A percentile compares a stretch with the other conserved stretches of the same genome.
These are phyloP conservation scores for Oopsacas minuta DNA, from an alignment of 37 sponge, comb jelly and placozoan species.

Conservation along the genomic window DNA sequence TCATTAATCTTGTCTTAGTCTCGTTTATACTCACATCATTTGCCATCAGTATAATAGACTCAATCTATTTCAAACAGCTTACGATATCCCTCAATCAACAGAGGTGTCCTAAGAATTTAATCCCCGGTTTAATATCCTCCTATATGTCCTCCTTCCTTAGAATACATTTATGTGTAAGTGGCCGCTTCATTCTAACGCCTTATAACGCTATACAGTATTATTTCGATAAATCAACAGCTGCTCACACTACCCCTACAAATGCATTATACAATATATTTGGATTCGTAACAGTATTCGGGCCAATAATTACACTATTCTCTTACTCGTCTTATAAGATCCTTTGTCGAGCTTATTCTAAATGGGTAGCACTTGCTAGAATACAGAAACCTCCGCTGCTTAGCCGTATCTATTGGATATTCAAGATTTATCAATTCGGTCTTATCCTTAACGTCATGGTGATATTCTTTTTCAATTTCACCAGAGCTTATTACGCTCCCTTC, in stretches of 20 bases:
- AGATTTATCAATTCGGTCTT: not conserved
- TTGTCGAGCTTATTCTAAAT: not conserved
- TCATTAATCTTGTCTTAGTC: not conserved
- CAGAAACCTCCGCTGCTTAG: not conserved
- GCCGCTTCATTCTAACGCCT: not conserved
- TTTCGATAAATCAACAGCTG: not conserved
- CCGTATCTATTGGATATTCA: not conserved
- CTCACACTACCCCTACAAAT: not conserved
- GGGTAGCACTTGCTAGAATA: not conserved
- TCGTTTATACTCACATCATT: not conserved
- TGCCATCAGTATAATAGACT: not conserved
- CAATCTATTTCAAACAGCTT: not conserved
- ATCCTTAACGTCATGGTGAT: not conserved
- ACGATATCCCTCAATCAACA: not conserved
- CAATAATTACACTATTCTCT: not conserved
- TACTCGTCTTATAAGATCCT: not conserved
- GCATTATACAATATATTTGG: not conserved
- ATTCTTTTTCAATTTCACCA: not conserved
- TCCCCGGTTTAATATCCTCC: not conserved
- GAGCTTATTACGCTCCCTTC: not conserved
- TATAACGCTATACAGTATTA: conserved; percentile 8
- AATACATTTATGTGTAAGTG: not conserved
- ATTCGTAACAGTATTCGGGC: not conserved
- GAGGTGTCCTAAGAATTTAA: not conserved
- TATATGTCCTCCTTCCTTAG: not conserved